Base-by-base conservation (phyloP, 2,113 vertebrate species). In the Pogonocichla stellata region DNA sequence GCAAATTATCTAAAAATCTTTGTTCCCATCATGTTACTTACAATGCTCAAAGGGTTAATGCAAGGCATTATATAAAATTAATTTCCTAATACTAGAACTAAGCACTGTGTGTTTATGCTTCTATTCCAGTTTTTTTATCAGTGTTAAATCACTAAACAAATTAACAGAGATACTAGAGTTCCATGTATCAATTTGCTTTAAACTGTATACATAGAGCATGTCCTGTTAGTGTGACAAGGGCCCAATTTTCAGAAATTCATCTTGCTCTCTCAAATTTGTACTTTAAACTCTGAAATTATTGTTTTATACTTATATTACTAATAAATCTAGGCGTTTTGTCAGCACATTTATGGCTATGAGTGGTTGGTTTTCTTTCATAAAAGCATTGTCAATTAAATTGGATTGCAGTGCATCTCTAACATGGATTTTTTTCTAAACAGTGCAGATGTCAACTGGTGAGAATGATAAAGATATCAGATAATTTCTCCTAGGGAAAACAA, bases 11-110 rank as follows among this genome's bases (percentile, higher is more conserved):
- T 96, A 91, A 97, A 98, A 98, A 94, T 95, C 93, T 98, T 97
- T 96, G 92, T 97, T 95, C 87, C 92, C 95, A 95, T 95, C 85
- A 96, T 82, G 90, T 97, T 77, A 96, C 92, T 98, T 97, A 98
- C 98, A 98, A 98, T 98, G 98, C 98, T 98, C 98, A 98, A 98
- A 98, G 98, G 98, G 98, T 98, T 98, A 98, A 98, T 97, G 93
- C 98, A 98, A 98, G 97, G 97, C 96, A 97, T 98, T 98, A 98
- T 96, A 97, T 96, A 83, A 97, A 98, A 98, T 97, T 94, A 97
- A 96, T 95, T 96, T 95, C 94, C 95, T 98, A 98, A 92, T 80
- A 97, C 95, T 98, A 98, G 97, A 98, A 97, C 95, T 97, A 98
- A 98, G 97, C 97, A 97, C 95, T 97, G 95, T 95, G 90, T 97